A percentile compares a stretch with the other conserved stretches of the same genome.
Evolutionary conservation across 2,888 invertebrate genomes (phyloP).

Genomic region (Sarcophaga rosellei): DNA sequence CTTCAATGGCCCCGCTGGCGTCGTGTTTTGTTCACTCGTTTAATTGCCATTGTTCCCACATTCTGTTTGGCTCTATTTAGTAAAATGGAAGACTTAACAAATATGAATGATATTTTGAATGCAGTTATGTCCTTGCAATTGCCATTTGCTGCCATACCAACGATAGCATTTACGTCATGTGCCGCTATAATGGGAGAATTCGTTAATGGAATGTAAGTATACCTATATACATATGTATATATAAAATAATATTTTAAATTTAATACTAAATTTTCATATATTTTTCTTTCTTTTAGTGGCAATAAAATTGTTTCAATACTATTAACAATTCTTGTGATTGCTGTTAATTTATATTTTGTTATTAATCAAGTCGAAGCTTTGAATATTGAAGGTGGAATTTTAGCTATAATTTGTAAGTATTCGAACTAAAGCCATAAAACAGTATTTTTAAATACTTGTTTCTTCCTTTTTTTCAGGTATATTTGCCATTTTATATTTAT

Average conservation of each 20-base stretch:
- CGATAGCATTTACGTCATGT: conserved; percentile 92
- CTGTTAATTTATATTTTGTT: conserved; percentile 91
- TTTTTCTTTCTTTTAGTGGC: conserved; percentile 82
- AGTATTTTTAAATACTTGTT: conserved; percentile 15
- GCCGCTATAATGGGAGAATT: conserved; percentile 91
- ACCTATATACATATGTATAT: neutral
- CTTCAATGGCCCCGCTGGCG: conserved; percentile 94
- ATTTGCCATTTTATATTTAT: conserved; percentile 86
- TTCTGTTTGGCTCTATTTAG: conserved; percentile 87
- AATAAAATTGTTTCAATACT: conserved; percentile 87
- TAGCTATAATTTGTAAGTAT: conserved; percentile 81
- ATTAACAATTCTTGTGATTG: conserved; percentile 87
- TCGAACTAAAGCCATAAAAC: neutral
- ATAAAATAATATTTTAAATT: neutral
- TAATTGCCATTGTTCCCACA: conserved; percentile 89
- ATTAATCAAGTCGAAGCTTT: conserved; percentile 83
- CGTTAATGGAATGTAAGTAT: conserved; percentile 88
- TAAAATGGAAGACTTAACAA: conserved; percentile 86
- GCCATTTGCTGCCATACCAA: conserved; percentile 93
- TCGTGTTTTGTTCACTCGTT: conserved; percentile 90
- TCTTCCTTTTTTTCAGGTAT: conserved; percentile 78
- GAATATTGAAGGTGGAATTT: conserved; percentile 80
- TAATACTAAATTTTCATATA: conserved; percentile 13
- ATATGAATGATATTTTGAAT: conserved; percentile 93
- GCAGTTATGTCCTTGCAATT: conserved; percentile 93